phyloP scores from a whole-genome alignment of 2,113 vertebrate species.

The Shinisaurus crocodilurus region DNA sequence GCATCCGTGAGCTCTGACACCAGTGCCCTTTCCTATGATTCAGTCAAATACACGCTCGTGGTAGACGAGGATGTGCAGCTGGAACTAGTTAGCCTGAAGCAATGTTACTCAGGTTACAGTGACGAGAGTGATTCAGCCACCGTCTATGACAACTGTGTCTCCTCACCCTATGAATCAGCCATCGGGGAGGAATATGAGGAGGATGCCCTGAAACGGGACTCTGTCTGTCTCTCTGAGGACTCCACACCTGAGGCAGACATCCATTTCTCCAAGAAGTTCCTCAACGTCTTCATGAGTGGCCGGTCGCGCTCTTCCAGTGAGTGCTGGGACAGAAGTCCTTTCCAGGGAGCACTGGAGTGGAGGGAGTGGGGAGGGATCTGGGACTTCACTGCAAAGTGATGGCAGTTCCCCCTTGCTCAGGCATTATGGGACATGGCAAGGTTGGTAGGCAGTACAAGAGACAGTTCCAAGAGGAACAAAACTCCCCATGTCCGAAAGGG shows the following conservation, averaged over 20 bases:
- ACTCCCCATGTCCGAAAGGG: background rate
- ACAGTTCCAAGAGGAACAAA: background rate
- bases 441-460: rapidly evolving
- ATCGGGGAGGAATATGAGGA: constrained; percentile 94
- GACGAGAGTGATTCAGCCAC: constrained; percentile 96
- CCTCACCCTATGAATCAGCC: constrained; percentile 93
- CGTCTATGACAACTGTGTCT: constrained; percentile 94
- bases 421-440: background rate
- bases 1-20: constrained; percentile 92
- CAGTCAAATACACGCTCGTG: constrained; percentile 96
- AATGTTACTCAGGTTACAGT: constrained; percentile 94
- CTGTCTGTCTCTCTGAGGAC: constrained; percentile 89
- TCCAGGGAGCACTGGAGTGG: background rate
- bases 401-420: background rate
- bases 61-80: constrained; percentile 95
- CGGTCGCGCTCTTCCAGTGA: constrained; percentile 95
- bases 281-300: constrained; percentile 98
- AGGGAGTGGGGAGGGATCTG: background rate
- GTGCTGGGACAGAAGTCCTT: constrained; percentile 65
- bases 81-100: constrained; percentile 92
- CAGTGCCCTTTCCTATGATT: constrained; percentile 95
- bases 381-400: background rate
- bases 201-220: constrained; percentile 83
- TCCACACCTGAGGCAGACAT: constrained; percentile 90
- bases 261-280: constrained; percentile 97